Conservation (phyloP, 2,797 vertebrate species). For the Poecilia velifera region DNA sequence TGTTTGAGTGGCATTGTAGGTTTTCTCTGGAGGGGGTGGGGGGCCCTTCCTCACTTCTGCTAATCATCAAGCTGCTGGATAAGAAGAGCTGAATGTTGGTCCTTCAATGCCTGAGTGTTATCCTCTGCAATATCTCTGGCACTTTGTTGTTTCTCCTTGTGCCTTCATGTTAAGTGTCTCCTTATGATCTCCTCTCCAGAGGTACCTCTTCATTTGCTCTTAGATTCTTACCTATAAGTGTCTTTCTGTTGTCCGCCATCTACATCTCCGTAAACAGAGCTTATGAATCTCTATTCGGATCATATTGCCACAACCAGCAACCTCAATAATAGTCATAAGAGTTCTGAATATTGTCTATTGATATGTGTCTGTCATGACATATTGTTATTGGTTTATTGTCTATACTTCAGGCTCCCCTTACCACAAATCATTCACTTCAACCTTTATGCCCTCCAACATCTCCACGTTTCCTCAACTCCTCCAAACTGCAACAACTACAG, state of each 20-base stretch:
- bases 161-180: not conserved
- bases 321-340: too few relatives aligned
- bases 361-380: too few relatives aligned
- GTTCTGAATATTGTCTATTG: too few relatives aligned
- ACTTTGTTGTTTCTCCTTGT: not conserved
- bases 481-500: not conserved
- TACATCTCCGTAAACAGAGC: not conserved
- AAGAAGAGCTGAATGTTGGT: not conserved
- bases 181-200: not conserved
- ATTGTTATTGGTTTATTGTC: too few relatives aligned
- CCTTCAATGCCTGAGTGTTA: not conserved
- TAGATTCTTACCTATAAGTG: not conserved
- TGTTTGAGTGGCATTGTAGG: not conserved
- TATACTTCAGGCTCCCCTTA: not conserved
- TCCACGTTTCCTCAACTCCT: not conserved
- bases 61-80: not conserved
- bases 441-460: not conserved
- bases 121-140: not conserved
- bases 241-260: not conserved
- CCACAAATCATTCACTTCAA: not conserved
- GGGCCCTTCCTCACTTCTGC: not conserved
- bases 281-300: too few relatives aligned
- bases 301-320: too few relatives aligned
- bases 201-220: not conserved
- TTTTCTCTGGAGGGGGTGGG: not conserved